Conservation (phyloP, 1,140 invertebrate genomes). For the Heliconius himera region DNA sequence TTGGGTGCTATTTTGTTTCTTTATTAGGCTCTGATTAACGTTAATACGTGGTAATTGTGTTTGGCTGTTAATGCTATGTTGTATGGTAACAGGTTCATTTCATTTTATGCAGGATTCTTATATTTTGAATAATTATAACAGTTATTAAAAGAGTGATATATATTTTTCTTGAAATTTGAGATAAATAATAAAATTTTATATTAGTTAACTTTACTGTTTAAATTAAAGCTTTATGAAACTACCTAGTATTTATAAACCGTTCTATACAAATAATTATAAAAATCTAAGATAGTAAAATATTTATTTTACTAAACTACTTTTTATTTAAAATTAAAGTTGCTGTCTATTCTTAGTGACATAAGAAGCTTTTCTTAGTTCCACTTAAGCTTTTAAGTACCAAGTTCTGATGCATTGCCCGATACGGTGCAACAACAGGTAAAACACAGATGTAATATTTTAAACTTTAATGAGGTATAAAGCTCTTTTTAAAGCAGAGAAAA, state of each 20-base stretch:
- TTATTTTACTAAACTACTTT: not conserved
- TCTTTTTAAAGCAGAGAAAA: no score
- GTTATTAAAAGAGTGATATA: no score
- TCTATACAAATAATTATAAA: no score
- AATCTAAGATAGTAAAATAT: no score
- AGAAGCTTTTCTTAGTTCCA: constrained; percentile 8
- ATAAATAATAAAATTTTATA: no score
- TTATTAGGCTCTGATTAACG: constrained; percentile 5
- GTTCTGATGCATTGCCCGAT: constrained; percentile 50
- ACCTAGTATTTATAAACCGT: no score
- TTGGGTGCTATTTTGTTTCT: not conserved
- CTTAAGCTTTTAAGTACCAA: constrained; percentile 7
- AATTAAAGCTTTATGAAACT: no score
- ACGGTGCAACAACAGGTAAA: constrained; percentile 39
- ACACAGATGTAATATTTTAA: constrained; percentile 49
- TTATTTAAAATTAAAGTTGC: not conserved
- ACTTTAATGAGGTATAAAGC: constrained; percentile 45
- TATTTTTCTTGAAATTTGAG: no score
- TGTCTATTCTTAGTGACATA: not conserved
- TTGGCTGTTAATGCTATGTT: not conserved
- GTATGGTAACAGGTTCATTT: not conserved
- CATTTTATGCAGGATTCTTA: not conserved
- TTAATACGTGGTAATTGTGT: not conserved
- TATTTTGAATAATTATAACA: not conserved
- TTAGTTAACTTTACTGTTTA: no score